phyloP scores from a whole-genome alignment of 2,888 invertebrate genomes.

The Ophioninae sp. region DNA sequence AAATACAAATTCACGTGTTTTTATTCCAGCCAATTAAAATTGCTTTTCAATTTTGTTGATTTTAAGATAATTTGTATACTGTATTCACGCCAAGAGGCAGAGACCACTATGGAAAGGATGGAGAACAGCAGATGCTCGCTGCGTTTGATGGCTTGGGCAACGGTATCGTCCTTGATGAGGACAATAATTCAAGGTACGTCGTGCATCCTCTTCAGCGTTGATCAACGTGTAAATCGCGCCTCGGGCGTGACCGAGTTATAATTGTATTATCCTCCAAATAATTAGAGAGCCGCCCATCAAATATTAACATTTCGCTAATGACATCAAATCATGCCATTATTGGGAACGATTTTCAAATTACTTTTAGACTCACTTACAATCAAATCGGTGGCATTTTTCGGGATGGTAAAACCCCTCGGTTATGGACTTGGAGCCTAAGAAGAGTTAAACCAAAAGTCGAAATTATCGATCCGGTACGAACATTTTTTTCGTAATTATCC shows the following conservation, averaged over 20 bases:
- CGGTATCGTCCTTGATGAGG: slow-evolving; percentile 70
- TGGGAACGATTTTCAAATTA: slow-evolving; percentile 31
- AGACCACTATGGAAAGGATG: slow-evolving; percentile 62
- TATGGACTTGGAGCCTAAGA: slow-evolving; percentile 69
- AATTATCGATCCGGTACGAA: slow-evolving; percentile 59
- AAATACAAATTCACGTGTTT: background rate
- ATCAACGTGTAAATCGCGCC: slow-evolving; percentile 10
- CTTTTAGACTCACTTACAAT: slow-evolving; percentile 72
- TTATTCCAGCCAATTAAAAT: background rate
- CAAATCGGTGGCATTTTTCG: slow-evolving; percentile 71
- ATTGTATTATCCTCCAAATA: slow-evolving; percentile 32
- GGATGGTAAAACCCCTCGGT: slow-evolving; percentile 66
- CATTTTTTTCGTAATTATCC: background rate
- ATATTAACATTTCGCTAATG: slow-evolving; percentile 42
- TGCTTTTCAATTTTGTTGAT: slow-evolving; percentile 52
- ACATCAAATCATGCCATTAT: slow-evolving; percentile 25
- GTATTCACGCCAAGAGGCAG: slow-evolving; percentile 70
- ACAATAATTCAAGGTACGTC: slow-evolving; percentile 66
- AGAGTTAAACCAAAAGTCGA: slow-evolving; percentile 59
- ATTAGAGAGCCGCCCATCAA: slow-evolving; percentile 39
- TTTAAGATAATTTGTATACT: slow-evolving; percentile 72
- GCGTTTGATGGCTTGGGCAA: slow-evolving; percentile 72
- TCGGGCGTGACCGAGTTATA: slow-evolving; percentile 43
- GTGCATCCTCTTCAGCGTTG: background rate
- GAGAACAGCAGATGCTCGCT: slow-evolving; percentile 67